phyloP scores from a whole-genome alignment of 2,113 vertebrate species.

The Sapayoa aenigma region DNA sequence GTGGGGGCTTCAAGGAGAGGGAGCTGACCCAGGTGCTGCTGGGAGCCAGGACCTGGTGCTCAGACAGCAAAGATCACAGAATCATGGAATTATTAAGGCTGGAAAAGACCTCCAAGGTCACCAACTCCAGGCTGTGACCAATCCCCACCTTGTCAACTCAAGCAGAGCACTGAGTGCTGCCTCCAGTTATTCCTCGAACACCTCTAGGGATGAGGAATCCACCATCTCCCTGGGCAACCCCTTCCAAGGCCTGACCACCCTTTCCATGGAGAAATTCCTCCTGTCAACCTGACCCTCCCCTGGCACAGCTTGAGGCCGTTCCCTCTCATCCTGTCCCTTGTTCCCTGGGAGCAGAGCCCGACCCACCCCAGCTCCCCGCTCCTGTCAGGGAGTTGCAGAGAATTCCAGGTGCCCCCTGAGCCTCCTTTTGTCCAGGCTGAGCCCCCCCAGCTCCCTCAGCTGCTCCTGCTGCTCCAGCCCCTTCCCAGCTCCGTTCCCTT shows the following conservation, averaged over 20 bases:
- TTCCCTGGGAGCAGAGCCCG: background rate
- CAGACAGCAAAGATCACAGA: background rate
- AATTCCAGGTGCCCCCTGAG: background rate
- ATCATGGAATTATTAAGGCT: background rate
- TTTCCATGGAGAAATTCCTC: background rate
- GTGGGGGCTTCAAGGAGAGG: background rate
- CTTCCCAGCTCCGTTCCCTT: background rate
- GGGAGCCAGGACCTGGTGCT: background rate
- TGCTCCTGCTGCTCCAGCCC: background rate
- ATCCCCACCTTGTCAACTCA: background rate
- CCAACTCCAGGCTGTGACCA: accelerated
- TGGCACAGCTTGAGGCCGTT: background rate
- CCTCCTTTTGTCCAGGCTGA: background rate
- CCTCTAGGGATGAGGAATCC: background rate
- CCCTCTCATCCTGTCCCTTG: background rate
- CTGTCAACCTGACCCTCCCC: accelerated
- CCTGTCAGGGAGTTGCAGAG: too few species aligned
- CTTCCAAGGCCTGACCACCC: accelerated
- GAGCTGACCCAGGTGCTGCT: background rate
- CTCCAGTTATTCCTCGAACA: background rate
- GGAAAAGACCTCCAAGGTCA: background rate
- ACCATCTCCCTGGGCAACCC: background rate
- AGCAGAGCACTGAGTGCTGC: background rate
- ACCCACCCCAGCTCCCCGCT: too few species aligned
- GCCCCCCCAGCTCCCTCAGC: background rate